A percentile compares a stretch with the other conserved stretches of the same genome.
phyloP scores from a whole-genome alignment of 1,140 invertebrate species.

The Drosophila insularis region DNA sequence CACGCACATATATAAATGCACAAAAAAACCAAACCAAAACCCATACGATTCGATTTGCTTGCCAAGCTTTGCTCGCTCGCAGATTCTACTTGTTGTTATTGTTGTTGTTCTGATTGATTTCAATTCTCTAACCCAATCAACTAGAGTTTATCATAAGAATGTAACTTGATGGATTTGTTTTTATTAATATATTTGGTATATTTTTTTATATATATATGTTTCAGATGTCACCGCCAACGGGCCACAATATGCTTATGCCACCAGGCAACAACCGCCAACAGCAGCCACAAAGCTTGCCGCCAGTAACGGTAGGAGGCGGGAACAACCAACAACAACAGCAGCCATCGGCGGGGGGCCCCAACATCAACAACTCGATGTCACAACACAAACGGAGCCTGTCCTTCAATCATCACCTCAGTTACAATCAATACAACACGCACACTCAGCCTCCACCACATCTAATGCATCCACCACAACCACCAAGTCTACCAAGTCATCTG shows the following conservation, averaged over 20 bases:
- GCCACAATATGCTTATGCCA: constrained; percentile 68
- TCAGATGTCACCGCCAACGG: constrained; percentile 84
- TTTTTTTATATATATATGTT: constrained; percentile 43
- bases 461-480: constrained; percentile 83
- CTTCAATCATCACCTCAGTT: constrained; percentile 87
- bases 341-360: constrained; percentile 37
- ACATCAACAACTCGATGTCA: constrained; percentile 65
- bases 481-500: constrained; percentile 82
- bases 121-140: constrained; percentile 40
- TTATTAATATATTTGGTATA: not conserved
- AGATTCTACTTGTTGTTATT: constrained; percentile 51
- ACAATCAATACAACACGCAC: constrained; percentile 85
- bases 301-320: constrained; percentile 36
- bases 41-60: constrained; percentile 78
- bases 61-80: constrained; percentile 73
- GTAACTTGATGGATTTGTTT: constrained; percentile 2
- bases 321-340: constrained; percentile 46
- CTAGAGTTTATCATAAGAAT: not conserved
- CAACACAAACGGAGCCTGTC: constrained; percentile 86
- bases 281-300: constrained; percentile 39
- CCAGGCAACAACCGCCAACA: constrained; percentile 49
- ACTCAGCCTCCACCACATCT: constrained; percentile 84
- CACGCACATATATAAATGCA: constrained; percentile 24
- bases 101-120: constrained; percentile 39
- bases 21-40: constrained; percentile 41